Base-by-base conservation (phyloP, 2,797 vertebrate genomes). In the Ctenochaetus hawaiiensis region DNA sequence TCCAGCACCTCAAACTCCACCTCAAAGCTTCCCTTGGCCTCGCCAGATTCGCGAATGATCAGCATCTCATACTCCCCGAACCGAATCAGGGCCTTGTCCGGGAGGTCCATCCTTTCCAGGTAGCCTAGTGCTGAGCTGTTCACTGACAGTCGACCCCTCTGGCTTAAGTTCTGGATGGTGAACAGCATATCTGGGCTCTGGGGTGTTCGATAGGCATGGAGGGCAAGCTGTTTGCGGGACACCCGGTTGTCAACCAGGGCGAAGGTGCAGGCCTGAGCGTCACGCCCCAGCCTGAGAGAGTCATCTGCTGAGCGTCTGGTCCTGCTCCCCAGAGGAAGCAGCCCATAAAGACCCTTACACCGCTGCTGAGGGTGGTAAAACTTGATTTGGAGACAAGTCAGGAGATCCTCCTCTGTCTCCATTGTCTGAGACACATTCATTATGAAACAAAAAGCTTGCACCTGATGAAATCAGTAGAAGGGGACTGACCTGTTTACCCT, bases 91-190 rank as follows among this genome's bases (percentile, higher is more conserved):
- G 96, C 95, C 78, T 88, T 96, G 52, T 92, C 86, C 0, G 96
- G 96, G 60, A 99, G 91, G 37, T 97, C 96, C 1, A 59, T 67
- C 62, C 94, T 96, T 70, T 98, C 97, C 6, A 99, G 89, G 88
- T 96, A 96, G 45, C 74, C 91, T 80, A 99, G 93, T 18, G 87
- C 84, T 0, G 61, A 64, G 6, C 94, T 81, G 80, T 96, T 93
- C 26, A 99, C 95, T 0, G 74, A 51, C 71, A 99, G 51, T 0
- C 53, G 93, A 0, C 93, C 95, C 86, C 72, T 97, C 92, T 95
- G 96, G 89, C 97, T 99, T 91, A 97, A 54, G 86, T 98, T 99
- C 95, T 99, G 98, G 30, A 98, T 93, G 83, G 94, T 92, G 68
- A 99, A 98, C 5, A 86, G 92, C 48, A 94, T 75, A 6, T 94